phyloP scores from a whole-genome alignment of 2,888 invertebrate genomes.

The Sesamia inferens region DNA sequence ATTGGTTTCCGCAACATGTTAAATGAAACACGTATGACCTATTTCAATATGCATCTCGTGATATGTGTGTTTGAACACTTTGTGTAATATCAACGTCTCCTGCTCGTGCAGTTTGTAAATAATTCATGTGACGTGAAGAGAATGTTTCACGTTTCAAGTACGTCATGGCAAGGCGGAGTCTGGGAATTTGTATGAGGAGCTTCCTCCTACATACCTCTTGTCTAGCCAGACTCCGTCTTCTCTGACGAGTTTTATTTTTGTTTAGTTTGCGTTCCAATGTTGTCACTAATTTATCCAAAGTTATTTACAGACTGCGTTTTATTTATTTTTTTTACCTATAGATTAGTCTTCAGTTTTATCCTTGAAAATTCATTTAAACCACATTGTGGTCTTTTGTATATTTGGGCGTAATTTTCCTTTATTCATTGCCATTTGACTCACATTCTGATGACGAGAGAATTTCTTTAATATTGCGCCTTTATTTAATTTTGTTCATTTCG shows the following conservation, averaged over 20 bases:
- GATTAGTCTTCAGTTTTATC: constrained; percentile 36
- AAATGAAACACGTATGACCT: constrained; percentile 45
- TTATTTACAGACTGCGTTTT: constrained; percentile 62
- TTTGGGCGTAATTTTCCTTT: constrained; percentile 64
- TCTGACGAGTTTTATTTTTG: constrained; percentile 24
- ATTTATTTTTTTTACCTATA: constrained; percentile 37
- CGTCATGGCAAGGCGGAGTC: constrained; percentile 26
- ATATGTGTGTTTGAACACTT: constrained; percentile 25
- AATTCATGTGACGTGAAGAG: constrained; percentile 37
- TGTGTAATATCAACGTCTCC: constrained; percentile 61
- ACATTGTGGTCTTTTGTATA: constrained; percentile 63
- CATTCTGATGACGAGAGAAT: constrained; percentile 51
- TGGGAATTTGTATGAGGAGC: constrained; percentile 10
- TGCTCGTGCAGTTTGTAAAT: constrained; percentile 61
- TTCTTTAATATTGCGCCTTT: constrained; percentile 18
- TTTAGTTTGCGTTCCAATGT: constrained; percentile 20
- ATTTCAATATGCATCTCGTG: constrained; percentile 60
- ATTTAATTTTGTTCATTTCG: constrained; percentile 5
- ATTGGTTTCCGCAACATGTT: constrained; percentile 27
- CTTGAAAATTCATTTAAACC: constrained; percentile 51
- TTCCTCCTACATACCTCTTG: constrained; percentile 19
- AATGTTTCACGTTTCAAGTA: constrained; percentile 35
- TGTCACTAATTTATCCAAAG: constrained; percentile 28
- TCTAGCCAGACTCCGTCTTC: constrained; percentile 27
- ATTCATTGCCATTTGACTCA: constrained; percentile 53